Conservation (phyloP, 2,113 vertebrate species). For the Sorex araneus region DNA sequence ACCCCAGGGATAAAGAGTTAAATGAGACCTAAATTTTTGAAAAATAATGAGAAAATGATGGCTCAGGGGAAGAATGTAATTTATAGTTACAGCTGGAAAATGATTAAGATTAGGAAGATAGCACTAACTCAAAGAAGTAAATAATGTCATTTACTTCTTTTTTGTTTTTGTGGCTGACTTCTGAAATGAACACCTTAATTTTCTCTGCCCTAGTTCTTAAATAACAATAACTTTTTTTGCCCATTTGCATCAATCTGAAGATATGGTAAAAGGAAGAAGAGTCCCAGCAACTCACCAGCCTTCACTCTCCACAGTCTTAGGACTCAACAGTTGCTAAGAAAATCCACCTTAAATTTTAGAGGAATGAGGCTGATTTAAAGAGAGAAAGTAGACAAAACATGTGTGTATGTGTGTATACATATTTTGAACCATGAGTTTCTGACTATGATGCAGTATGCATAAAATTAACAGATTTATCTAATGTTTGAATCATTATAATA, state of each 20-base stretch:
- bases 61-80: neutral
- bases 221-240: neutral
- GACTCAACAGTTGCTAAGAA: neutral
- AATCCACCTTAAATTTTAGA: neutral
- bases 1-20: neutral
- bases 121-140: neutral
- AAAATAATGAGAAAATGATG: slow-evolving; percentile 46
- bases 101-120: slow-evolving; percentile 4
- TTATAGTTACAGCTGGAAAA: slow-evolving; percentile 17
- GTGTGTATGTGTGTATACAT: neutral
- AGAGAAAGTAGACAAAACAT: neutral
- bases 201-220: neutral
- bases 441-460: slow-evolving; percentile 1
- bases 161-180: neutral
- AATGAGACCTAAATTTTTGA: slow-evolving; percentile 5
- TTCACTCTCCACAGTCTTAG: neutral
- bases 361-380: neutral
- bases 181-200: neutral
- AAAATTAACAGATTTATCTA: neutral
- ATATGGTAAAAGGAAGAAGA: neutral
- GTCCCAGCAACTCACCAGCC: neutral
- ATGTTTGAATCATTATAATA: too few species aligned
- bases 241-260: neutral
- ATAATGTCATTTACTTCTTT: slow-evolving; percentile 3
- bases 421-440: slow-evolving; percentile 39